Base-by-base conservation (phyloP, 2,888 invertebrate genomes). In the Plutella xylostella region DNA sequence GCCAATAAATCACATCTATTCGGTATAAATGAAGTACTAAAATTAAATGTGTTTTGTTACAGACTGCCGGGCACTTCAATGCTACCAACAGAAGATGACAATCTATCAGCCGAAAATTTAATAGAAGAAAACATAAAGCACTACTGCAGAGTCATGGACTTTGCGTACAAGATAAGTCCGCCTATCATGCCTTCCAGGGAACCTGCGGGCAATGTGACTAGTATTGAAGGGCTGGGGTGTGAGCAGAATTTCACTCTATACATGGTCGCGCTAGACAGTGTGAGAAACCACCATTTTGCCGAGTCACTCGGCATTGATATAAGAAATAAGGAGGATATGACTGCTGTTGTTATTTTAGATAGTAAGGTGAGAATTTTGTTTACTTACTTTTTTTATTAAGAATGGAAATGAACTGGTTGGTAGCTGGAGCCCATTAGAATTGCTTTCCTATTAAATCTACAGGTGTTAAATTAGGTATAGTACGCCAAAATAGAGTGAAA, bases 281-380 rank as follows among this genome's bases (percentile, higher is more conserved):
- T 89, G 1, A 74, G 86, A 43, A 91, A 91, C 61, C 87, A 88
- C 54, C 88, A 91, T 58, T 92, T 94, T 61, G 91, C 92, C 0
- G 89, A 92, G 61, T 86, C 87, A 19, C 85, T 94, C 4, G 93
- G 93, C 2, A 85, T 93, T 18, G 88, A 93, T 65, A 71, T 92
- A 25, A 66, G 71, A 11, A 84, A 78, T 34, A 79, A 66, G 47
- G 83, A 73, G 47, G 88, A 91, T 57, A 88, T 85, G 71, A 91
- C 90, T 25, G 86, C 87, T 21, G 88, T 88, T 37, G 86, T 92
- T 44, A 90, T 93, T 58, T 72, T 93, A 52, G 90, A 93, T 70
- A 86, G 87, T 53, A 85, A 87, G 79, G 92, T 92, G 73, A 72
- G 73, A 59, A 30, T 30, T 30, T 7, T 9, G 30, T 12, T n/a